Percentiles rank a stretch among this genome's conserved stretches.
phyloP scores from a whole-genome alignment of 2,797 vertebrate species.

The Epinephelus coioides region DNA sequence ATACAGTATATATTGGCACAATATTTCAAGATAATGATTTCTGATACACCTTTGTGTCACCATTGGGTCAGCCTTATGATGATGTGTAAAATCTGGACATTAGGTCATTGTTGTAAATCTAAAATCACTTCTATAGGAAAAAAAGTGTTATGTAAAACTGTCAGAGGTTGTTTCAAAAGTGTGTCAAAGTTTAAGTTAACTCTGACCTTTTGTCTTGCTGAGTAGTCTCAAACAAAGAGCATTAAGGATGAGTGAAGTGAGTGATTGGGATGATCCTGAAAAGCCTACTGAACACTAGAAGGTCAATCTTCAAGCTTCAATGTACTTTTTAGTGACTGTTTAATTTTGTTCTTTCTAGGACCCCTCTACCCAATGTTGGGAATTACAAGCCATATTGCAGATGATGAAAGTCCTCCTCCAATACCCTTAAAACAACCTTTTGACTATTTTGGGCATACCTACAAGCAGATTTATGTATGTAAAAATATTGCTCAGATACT shows the following conservation, averaged over 20 bases:
- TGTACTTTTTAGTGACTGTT: not conserved
- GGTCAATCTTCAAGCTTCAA: not conserved
- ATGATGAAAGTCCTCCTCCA: constrained; percentile 60
- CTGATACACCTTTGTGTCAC: too few relatives aligned
- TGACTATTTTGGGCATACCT: constrained; percentile 51
- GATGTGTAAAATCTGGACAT: too few relatives aligned
- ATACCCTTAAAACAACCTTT: constrained; percentile 44
- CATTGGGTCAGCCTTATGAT: too few relatives aligned
- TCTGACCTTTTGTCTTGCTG: not conserved
- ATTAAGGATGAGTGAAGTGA: not conserved
- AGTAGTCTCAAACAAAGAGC: not conserved
- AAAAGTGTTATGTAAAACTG: too few relatives aligned
- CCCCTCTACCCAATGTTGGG: constrained; percentile 60
- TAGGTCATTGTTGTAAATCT: too few relatives aligned
- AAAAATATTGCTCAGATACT: not conserved
- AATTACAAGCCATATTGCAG: not conserved
- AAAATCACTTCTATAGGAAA: too few relatives aligned
- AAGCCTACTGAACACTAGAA: not conserved
- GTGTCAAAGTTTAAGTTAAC: not conserved
- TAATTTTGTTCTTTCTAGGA: constrained; percentile 17
- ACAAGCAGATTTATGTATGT: constrained; percentile 59
- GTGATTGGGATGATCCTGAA: not conserved
- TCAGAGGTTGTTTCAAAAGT: too few relatives aligned
- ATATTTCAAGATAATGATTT: not conserved
- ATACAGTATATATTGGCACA: too few relatives aligned